Conservation (phyloP, 2,113 vertebrate genomes). For the Tetraodon nigroviridis region DNA sequence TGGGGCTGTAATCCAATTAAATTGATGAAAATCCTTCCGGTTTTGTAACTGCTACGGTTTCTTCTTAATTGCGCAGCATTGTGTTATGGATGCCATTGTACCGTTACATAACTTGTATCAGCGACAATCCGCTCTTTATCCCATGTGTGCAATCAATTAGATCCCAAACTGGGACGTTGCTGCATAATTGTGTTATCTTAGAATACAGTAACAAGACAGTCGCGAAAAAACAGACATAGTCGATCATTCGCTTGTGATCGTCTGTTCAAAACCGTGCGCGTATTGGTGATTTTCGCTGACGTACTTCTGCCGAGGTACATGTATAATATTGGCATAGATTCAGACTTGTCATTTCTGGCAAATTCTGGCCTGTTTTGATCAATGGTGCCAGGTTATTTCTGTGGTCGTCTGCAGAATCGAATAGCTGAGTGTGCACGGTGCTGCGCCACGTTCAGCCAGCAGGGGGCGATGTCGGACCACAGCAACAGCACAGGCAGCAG, state of each 20-base stretch:
- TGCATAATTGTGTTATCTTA: background rate
- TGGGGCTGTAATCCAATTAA: background rate
- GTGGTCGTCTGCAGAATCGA: conserved; percentile 49
- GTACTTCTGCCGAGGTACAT: background rate
- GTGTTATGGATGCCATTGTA: conserved; percentile 35
- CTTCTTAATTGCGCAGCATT: conserved; percentile 38
- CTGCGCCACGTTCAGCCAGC: conserved; percentile 56
- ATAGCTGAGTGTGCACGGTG: conserved; percentile 37
- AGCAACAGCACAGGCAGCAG: conserved; percentile 73
- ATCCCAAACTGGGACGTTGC: background rate
- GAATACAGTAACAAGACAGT: background rate
- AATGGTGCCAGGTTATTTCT: conserved; percentile 32
- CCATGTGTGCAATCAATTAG: background rate
- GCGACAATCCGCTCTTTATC: conserved; percentile 37
- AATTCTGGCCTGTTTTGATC: background rate
- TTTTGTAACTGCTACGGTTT: background rate
- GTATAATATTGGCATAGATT: background rate
- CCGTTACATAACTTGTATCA: conserved; percentile 58
- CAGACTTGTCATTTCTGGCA: background rate
- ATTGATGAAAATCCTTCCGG: background rate
- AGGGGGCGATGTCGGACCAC: conserved; percentile 76
- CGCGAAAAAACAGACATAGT: background rate
- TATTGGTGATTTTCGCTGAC: background rate
- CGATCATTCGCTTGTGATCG: background rate
- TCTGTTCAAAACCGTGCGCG: background rate